These are phyloP conservation scores for Anarsia innoxiella DNA, from an alignment of 2,888 invertebrate genomes.

Conservation along the genomic window DNA sequence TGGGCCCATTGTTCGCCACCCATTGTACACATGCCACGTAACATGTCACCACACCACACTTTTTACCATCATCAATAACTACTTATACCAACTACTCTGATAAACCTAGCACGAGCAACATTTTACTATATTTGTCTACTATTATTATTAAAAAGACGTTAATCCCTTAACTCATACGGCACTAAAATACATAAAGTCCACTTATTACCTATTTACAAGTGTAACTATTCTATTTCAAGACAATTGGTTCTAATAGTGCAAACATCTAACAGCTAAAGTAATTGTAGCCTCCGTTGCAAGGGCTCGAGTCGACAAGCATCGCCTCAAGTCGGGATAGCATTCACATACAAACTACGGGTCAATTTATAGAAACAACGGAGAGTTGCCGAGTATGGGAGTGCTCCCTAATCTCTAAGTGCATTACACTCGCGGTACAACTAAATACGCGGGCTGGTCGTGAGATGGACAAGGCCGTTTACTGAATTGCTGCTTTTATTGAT, in stretches of 20 bases:
- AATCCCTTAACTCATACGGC: no score
- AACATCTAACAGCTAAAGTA: conserved; percentile 8
- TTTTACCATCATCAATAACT: conserved; percentile 19
- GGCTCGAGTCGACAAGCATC: background rate
- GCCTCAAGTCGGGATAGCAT: conserved; percentile 6
- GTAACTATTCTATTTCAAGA: conserved; percentile 6
- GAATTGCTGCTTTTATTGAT: background rate
- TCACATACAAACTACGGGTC: conserved; percentile 13
- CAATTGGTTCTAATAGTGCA: conserved; percentile 10
- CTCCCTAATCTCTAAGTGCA: conserved; percentile 16
- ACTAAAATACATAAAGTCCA: conserved; percentile 3
- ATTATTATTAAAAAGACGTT: no score
- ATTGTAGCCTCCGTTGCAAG: conserved; percentile 5
- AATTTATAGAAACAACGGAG: background rate
- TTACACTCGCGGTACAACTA: conserved; percentile 32
- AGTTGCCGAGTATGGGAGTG: conserved; percentile 9
- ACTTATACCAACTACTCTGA: background rate
- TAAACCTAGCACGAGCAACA: no score
- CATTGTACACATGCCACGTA: conserved; percentile 14
- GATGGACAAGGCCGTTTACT: background rate
- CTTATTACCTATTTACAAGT: conserved; percentile 17
- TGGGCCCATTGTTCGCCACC: conserved; percentile 14
- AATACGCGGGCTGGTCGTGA: background rate
- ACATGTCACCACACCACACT: conserved; percentile 13
- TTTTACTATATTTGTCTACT: no score